Percentiles rank a stretch among this genome's conserved stretches.
phyloP scores from a whole-genome alignment of 2,888 invertebrate genomes.

The Cephus pulcher region DNA sequence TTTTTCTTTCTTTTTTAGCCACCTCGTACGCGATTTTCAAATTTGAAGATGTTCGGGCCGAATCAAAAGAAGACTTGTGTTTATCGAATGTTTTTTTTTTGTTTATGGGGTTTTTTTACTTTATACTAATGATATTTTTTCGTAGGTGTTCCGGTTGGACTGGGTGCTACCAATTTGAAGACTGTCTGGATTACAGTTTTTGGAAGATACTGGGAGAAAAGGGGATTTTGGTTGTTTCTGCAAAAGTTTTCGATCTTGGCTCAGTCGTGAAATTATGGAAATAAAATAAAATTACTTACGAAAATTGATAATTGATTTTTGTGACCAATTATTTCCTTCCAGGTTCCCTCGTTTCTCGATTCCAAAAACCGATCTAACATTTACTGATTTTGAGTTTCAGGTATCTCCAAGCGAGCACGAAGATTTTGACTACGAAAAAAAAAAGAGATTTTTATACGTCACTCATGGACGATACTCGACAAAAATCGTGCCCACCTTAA shows the following conservation, averaged over 20 bases:
- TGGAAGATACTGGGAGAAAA: neutral
- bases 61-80: neutral
- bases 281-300: neutral
- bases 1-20: neutral
- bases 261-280: neutral
- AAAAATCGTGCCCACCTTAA: neutral
- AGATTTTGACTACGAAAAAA: neutral
- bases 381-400: conserved; percentile 32
- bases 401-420: conserved; percentile 2
- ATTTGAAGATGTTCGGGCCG: neutral
- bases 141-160: conserved; percentile 3
- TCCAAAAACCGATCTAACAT: neutral
- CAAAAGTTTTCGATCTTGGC: neutral
- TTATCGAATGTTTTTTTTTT: neutral
- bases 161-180: neutral
- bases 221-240: neutral
- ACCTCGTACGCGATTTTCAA: neutral
- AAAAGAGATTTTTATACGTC: neutral
- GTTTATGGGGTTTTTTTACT: neutral
- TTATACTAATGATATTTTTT: neutral
- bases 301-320: neutral
- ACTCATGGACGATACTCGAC: neutral
- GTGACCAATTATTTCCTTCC: neutral
- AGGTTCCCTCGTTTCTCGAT: neutral
- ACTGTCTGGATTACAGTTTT: neutral